Evolutionary conservation across 2,888 invertebrate genomes (phyloP), one percentile per base, ranked within the genome.

Genomic region (Pyrrhosoma nymphula): DNA sequence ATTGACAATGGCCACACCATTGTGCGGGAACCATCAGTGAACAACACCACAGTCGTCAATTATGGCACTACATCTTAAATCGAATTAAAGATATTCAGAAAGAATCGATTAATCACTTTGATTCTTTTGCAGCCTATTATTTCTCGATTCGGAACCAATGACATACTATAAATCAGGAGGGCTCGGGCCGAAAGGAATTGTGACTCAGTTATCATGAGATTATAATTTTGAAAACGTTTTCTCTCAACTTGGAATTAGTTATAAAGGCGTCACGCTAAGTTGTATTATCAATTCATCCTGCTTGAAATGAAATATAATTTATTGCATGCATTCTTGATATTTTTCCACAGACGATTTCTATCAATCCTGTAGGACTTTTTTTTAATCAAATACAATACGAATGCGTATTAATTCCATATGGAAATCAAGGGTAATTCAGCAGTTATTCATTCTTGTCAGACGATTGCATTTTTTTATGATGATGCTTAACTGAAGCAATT

Each of bases 1-100:
- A 63, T 91, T 91, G 91, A 91, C 63, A 23, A 91, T 23, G 63
- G 75, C 93, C 93, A 93, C 93, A 55, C 93, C 93, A 75, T 26
- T 55, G 39, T 20, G 91, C 91, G 63, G 63, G 39, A 91, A 63
- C 91, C 26, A 26, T 35, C 91, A 47, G 30, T 39, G 26, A 35
- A 39, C n/a, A 55, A 93, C 93, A 75, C 39, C 39, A n/a, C 39
- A 23, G 26, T 63, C 93, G 47, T 93, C 93, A 93, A 93, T 93
- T 55, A 75, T 55, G n/a, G 69, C 47, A 55, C 60, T 69, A 39
- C 75, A 55, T 75, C 55, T 89, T 89, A 55, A 89, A 89, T 89
- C 89, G 55, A 56, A 89, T 89, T 63, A 63, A 69, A 69, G 93
- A 47, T 93, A 93, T 93, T 93, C 63, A 75, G 69, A 93, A 69